phyloP scores from a whole-genome alignment of 2,888 invertebrate genomes.

The Lasioglossum oenotherae region DNA sequence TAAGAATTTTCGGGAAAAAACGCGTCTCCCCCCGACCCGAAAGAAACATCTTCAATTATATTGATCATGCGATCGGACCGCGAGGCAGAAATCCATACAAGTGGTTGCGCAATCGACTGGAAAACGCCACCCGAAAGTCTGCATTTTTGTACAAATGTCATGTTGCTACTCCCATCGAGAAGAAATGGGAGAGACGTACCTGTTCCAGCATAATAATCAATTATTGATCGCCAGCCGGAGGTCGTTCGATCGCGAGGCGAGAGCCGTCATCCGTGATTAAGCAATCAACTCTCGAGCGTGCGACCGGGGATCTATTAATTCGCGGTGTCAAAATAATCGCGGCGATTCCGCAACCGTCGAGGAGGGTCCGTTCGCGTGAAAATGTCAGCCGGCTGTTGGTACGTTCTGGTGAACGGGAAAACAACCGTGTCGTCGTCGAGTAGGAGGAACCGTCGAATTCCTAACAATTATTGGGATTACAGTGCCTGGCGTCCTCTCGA shows the following conservation, averaged over 20 bases:
- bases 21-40: too few species aligned
- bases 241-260: not conserved
- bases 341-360: slow-evolving; percentile 33
- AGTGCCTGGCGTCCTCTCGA: not conserved
- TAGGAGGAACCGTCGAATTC: slow-evolving; percentile 39
- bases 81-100: too few species aligned
- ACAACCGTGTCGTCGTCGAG: not conserved
- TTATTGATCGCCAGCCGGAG: not conserved
- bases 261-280: not conserved
- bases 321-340: slow-evolving; percentile 19
- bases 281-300: slow-evolving; percentile 15
- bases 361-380: slow-evolving; percentile 15
- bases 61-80: too few species aligned
- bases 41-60: too few species aligned
- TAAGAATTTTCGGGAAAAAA: too few species aligned
- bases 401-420: slow-evolving; percentile 11
- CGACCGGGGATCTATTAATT: slow-evolving; percentile 19
- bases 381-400: slow-evolving; percentile 21
- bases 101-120: too few species aligned
- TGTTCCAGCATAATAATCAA: not conserved
- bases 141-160: not conserved
- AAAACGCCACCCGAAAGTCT: not conserved
- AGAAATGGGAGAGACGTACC: not conserved
- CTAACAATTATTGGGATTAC: slow-evolving; percentile 61
- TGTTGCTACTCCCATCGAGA: not conserved